Conservation (phyloP, 1,140 invertebrate genomes). For the Neotoxoptera formosana region DNA sequence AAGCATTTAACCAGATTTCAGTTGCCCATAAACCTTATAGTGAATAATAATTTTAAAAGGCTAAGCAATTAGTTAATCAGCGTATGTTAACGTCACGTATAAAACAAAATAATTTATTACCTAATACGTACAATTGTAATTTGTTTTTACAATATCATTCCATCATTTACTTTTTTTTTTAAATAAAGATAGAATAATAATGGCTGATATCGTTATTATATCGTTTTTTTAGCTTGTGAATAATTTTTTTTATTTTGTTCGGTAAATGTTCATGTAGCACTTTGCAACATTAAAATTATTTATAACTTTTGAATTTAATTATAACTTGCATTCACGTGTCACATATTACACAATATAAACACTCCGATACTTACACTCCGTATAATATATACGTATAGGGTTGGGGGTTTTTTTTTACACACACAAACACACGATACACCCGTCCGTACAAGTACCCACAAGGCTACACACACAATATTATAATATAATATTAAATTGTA, state of each 20-base stretch:
- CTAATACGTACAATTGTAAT: not conserved
- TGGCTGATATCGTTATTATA: not conserved
- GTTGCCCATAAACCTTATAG: not conserved
- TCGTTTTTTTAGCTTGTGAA: not conserved
- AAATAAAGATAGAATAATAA: not conserved
- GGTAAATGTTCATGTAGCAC: not conserved
- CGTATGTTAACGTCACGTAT: not conserved
- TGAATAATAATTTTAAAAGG: not conserved
- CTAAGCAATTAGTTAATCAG: not conserved
- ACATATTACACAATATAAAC: not conserved
- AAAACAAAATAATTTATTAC: not conserved
- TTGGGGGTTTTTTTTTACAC: not conserved
- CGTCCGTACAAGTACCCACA: not conserved
- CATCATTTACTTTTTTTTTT: too few relatives aligned
- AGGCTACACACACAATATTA: not conserved
- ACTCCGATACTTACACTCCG: not conserved
- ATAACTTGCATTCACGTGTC: constrained; percentile 1
- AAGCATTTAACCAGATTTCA: too few relatives aligned
- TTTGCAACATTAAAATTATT: constrained; percentile 19
- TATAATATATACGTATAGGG: not conserved
- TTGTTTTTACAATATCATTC: not conserved
- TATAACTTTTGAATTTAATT: constrained; percentile 20
- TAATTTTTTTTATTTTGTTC: not conserved
- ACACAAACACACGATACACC: too few relatives aligned
- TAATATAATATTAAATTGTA: not conserved